phyloP scores from a whole-genome alignment of 2,797 vertebrate species.

The Oryzias sinensis region DNA sequence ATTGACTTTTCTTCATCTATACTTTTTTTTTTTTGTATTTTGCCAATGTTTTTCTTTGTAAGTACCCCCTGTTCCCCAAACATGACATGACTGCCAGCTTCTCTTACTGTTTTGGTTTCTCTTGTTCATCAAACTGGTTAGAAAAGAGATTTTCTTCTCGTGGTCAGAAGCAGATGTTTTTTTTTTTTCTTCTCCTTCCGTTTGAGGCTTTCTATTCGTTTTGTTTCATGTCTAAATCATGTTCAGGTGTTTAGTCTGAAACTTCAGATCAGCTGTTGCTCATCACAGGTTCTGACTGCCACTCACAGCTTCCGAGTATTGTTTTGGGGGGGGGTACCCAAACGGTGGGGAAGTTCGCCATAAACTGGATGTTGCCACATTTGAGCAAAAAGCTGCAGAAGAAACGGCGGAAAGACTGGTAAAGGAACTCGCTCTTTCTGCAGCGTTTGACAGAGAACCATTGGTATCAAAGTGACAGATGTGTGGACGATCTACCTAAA shows the following conservation, averaged over 20 bases:
- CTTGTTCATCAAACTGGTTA: slow-evolving; percentile 47
- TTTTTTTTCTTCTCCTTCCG: not conserved
- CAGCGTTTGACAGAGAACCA: slow-evolving; percentile 58
- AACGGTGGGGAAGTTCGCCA: slow-evolving; percentile 36
- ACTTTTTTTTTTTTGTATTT: slow-evolving; percentile 60
- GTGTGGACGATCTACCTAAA: slow-evolving; percentile 37
- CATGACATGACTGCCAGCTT: slow-evolving; percentile 73
- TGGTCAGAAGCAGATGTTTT: slow-evolving; percentile 66
- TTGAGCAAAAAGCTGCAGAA: slow-evolving; percentile 26
- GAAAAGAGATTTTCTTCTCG: slow-evolving; percentile 55
- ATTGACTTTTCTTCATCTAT: slow-evolving; percentile 47
- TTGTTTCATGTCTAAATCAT: slow-evolving; percentile 52
- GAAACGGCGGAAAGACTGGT: slow-evolving; percentile 26
- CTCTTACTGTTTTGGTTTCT: slow-evolving; percentile 60
- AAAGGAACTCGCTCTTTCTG: slow-evolving; percentile 36
- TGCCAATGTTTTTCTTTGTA: slow-evolving; percentile 66
- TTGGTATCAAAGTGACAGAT: slow-evolving; percentile 35
- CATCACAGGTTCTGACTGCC: slow-evolving; percentile 55
- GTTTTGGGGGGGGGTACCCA: slow-evolving; percentile 22
- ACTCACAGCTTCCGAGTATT: slow-evolving; percentile 51
- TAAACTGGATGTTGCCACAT: slow-evolving; percentile 45
- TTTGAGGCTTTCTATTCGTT: slow-evolving; percentile 41
- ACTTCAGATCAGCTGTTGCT: slow-evolving; percentile 37
- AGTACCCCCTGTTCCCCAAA: slow-evolving; percentile 40
- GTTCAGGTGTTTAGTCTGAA: slow-evolving; percentile 51